A percentile compares a stretch with the other conserved stretches of the same genome.
phyloP scores from a whole-genome alignment of 2,888 invertebrate genomes.

The Cabera pusaria region DNA sequence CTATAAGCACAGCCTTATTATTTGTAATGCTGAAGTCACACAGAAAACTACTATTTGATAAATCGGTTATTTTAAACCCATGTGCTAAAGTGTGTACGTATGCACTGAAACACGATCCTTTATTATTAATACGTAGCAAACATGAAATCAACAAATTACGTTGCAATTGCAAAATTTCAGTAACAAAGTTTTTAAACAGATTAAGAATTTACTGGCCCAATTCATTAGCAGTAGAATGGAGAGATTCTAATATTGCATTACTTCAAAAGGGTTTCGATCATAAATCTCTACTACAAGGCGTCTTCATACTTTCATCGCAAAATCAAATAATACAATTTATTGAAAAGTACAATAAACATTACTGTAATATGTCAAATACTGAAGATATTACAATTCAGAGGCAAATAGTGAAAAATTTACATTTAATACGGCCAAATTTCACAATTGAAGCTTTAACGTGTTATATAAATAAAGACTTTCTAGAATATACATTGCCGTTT shows the following conservation, averaged over 20 bases:
- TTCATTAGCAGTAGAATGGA: constrained; percentile 44
- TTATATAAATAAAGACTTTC: no score
- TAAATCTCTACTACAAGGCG: constrained; percentile 46
- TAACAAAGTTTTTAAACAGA: constrained; percentile 44
- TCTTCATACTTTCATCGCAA: constrained; percentile 43
- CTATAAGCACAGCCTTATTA: constrained; percentile 19
- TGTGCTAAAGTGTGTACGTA: constrained; percentile 50
- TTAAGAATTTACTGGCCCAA: constrained; percentile 56
- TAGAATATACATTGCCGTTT: no score
- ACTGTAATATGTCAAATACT: constrained; percentile 48
- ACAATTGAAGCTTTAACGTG: no score
- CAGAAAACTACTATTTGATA: constrained; percentile 53
- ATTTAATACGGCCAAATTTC: no score
- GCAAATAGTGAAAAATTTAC: constrained; percentile 49
- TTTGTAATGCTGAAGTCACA: constrained; percentile 56
- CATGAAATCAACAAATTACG: constrained; percentile 38
- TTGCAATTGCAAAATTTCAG: constrained; percentile 35
- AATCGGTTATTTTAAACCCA: constrained; percentile 48
- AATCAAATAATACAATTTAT: constrained; percentile 41
- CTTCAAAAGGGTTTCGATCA: constrained; percentile 39
- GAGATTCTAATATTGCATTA: constrained; percentile 32
- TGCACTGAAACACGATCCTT: constrained; percentile 57
- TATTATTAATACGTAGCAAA: constrained; percentile 39
- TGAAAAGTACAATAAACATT: constrained; percentile 49
- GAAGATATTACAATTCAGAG: constrained; percentile 47